phyloP scores from a whole-genome alignment of 2,797 vertebrate species.

The Eulemur albifrons region DNA sequence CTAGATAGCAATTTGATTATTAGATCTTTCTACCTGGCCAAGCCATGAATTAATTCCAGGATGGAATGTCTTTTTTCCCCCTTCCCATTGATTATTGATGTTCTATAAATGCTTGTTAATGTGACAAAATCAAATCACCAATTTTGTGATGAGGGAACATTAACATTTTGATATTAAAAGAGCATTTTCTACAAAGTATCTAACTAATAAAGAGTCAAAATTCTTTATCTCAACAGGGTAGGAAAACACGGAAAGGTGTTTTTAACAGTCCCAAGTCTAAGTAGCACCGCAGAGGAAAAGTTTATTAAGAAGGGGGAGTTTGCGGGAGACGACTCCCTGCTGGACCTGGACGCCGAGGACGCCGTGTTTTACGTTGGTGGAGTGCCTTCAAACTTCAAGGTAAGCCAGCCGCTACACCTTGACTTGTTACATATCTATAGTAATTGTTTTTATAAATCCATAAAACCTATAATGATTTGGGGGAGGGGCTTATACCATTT shows the following conservation, averaged over 20 bases:
- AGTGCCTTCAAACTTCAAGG: slow-evolving; percentile 91
- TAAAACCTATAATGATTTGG: not conserved
- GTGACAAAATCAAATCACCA: not conserved
- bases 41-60: not conserved
- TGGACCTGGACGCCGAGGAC: slow-evolving; percentile 92
- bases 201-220: not conserved
- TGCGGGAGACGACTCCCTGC: slow-evolving; percentile 89
- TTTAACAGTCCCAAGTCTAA: slow-evolving; percentile 94
- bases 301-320: slow-evolving; percentile 96
- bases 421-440: not conserved
- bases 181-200: not conserved
- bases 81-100: not conserved
- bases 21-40: not conserved
- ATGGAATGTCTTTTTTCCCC: not conserved
- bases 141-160: not conserved
- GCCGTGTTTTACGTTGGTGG: slow-evolving; percentile 94
- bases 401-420: slow-evolving; percentile 71
- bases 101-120: not conserved
- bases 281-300: slow-evolving; percentile 94
- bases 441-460: not conserved
- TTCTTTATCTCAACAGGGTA: slow-evolving; percentile 84
- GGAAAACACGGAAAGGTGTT: slow-evolving; percentile 96
- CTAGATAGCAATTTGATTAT: not conserved
- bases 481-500: not conserved
- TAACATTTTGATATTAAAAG: slow-evolving; percentile 27